A percentile compares a stretch with the other conserved stretches of the same genome.
phyloP scores from a whole-genome alignment of 1,140 invertebrate genomes.

The Apocrypta bakeri region DNA sequence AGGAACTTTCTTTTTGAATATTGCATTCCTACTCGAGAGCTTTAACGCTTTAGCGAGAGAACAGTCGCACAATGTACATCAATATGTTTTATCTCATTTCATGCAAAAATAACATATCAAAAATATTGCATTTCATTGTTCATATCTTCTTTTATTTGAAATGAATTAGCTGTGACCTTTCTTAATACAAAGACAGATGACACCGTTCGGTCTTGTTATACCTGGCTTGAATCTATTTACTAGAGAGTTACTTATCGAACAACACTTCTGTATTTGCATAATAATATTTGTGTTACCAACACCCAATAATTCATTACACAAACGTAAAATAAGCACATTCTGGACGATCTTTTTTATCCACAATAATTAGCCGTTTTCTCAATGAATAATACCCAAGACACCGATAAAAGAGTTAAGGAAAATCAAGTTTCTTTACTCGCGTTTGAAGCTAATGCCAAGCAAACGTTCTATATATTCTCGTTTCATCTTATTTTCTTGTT shows the following conservation, averaged over 20 bases:
- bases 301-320: too few relatives aligned
- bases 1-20: constrained; percentile 14
- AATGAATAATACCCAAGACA: not conserved
- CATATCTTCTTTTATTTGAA: too few relatives aligned
- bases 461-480: not conserved
- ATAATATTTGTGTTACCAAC: not conserved
- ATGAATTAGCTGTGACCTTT: too few relatives aligned
- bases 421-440: not conserved
- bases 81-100: too few relatives aligned
- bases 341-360: too few relatives aligned
- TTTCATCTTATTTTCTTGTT: not conserved
- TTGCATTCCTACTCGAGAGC: constrained; percentile 6
- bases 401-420: not conserved
- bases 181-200: too few relatives aligned
- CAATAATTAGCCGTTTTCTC: not conserved
- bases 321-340: not conserved
- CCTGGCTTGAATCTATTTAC: not conserved
- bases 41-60: not conserved
- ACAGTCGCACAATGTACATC: too few relatives aligned
- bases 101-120: too few relatives aligned
- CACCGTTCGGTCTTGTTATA: not conserved
- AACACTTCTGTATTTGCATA: not conserved
- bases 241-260: not conserved
- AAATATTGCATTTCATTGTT: too few relatives aligned
- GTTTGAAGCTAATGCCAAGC: not conserved